Evolutionary conservation across 2,888 invertebrate genomes (phyloP).

Genomic region (Drosophila neonasuta): DNA sequence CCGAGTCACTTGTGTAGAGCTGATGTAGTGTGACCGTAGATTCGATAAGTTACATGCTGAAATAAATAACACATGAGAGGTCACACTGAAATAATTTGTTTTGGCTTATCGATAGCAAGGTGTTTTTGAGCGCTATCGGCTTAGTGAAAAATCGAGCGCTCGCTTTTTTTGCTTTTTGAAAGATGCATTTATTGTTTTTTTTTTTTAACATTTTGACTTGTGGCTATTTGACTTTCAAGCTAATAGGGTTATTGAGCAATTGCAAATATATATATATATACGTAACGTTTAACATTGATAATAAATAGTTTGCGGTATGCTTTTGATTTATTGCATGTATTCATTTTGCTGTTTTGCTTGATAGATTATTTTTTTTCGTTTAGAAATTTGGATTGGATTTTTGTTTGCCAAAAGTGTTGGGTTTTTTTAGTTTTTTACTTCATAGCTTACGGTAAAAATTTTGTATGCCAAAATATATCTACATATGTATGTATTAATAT

Average conservation of each 20-base stretch:
- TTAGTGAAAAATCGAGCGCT: neutral
- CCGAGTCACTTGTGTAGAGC: slow-evolving; percentile 73
- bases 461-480: slow-evolving; percentile 77
- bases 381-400: slow-evolving; percentile 24
- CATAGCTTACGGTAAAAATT: slow-evolving; percentile 65
- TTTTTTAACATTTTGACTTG: slow-evolving; percentile 67
- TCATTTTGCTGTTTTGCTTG: slow-evolving; percentile 33
- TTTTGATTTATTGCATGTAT: slow-evolving; percentile 62
- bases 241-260: slow-evolving; percentile 72
- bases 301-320: slow-evolving; percentile 64
- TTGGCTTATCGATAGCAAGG: neutral
- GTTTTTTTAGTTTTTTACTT: slow-evolving; percentile 15
- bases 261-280: slow-evolving; percentile 56
- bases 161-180: slow-evolving; percentile 33
- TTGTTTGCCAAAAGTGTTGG: slow-evolving; percentile 45
- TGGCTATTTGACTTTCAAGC: slow-evolving; percentile 74
- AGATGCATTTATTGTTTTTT: slow-evolving; percentile 45
- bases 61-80: neutral
- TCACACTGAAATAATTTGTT: neutral
- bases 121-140: neutral
- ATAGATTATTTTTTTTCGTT: slow-evolving; percentile 37
- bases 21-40: neutral
- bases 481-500: slow-evolving; percentile 57
- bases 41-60: neutral
- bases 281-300: slow-evolving; percentile 73